Conservation (phyloP, 2,888 invertebrate genomes). For the Rutpela maculata region DNA sequence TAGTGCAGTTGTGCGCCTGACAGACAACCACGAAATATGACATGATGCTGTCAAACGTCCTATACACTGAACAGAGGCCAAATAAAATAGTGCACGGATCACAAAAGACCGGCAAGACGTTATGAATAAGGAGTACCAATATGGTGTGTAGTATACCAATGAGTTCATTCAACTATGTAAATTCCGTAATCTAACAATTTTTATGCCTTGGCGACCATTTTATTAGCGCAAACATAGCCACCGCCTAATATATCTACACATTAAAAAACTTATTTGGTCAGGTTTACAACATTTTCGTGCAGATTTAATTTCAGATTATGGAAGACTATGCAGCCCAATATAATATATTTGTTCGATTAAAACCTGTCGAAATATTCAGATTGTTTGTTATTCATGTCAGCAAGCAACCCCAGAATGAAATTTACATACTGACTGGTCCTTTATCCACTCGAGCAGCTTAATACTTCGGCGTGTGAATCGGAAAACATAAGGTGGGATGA, state of each 20-base stretch:
- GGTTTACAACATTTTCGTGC: not conserved
- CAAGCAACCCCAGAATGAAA: slow-evolving; percentile 41
- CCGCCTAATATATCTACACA: not conserved
- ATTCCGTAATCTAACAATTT: too few relatives aligned
- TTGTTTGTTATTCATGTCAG: slow-evolving; percentile 51
- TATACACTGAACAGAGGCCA: too few relatives aligned
- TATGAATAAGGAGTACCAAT: too few relatives aligned
- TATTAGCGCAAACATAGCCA: not conserved
- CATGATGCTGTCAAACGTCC: too few relatives aligned
- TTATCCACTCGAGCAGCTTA: slow-evolving; percentile 31
- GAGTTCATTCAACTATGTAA: too few relatives aligned
- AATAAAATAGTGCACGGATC: too few relatives aligned
- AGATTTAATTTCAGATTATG: slow-evolving; percentile 15
- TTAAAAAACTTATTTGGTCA: not conserved
- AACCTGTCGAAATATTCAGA: slow-evolving; percentile 38
- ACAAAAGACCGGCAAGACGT: too few relatives aligned
- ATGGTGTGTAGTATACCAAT: too few relatives aligned
- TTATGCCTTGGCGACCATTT: not conserved
- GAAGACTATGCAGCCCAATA: slow-evolving; percentile 11
- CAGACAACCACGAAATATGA: too few relatives aligned
- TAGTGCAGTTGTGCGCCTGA: too few relatives aligned
- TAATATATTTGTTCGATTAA: slow-evolving; percentile 32
- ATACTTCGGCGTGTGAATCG: slow-evolving; percentile 18
- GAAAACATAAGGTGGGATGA: slow-evolving; percentile 41
- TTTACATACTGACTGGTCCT: slow-evolving; percentile 48